Conservation (phyloP, 2,797 vertebrate genomes). For the Oreortyx pictus region DNA sequence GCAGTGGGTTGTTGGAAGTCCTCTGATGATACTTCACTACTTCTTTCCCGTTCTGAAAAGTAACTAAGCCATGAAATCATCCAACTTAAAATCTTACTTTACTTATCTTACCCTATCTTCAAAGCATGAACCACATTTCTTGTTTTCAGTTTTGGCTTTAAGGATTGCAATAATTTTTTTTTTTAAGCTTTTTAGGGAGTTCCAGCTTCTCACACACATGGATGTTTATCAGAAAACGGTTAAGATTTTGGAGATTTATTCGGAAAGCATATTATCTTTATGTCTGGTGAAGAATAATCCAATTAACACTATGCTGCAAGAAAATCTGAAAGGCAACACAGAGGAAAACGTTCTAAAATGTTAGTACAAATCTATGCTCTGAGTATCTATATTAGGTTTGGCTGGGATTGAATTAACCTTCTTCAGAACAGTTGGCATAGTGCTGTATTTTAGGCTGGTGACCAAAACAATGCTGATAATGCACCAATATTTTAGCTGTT, state of each 20-base stretch:
- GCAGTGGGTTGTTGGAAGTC: neutral
- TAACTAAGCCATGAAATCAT: neutral
- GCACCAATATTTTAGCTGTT: neutral
- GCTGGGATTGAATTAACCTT: neutral
- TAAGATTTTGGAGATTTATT: constrained; percentile 78
- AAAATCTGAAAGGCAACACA: constrained; percentile 66
- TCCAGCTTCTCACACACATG: constrained; percentile 75
- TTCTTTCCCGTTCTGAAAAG: neutral
- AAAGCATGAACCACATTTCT: neutral
- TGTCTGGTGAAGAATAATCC: constrained; percentile 71
- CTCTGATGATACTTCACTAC: neutral
- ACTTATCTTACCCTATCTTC: neutral
- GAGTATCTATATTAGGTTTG: neutral
- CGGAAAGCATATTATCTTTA: constrained; percentile 74
- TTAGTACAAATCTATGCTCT: constrained; percentile 56
- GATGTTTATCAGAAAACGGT: constrained; percentile 76
- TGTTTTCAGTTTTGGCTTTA: neutral
- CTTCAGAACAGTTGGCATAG: neutral
- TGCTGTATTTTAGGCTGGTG: neutral
- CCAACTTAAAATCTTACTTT: neutral
- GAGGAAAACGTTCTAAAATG: constrained; percentile 72
- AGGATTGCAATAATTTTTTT: neutral
- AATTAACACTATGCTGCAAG: constrained; percentile 68
- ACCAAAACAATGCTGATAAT: neutral
- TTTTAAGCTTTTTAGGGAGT: constrained; percentile 78